phyloP scores from a whole-genome alignment of 2,113 vertebrate species.

The Felis chaus region DNA sequence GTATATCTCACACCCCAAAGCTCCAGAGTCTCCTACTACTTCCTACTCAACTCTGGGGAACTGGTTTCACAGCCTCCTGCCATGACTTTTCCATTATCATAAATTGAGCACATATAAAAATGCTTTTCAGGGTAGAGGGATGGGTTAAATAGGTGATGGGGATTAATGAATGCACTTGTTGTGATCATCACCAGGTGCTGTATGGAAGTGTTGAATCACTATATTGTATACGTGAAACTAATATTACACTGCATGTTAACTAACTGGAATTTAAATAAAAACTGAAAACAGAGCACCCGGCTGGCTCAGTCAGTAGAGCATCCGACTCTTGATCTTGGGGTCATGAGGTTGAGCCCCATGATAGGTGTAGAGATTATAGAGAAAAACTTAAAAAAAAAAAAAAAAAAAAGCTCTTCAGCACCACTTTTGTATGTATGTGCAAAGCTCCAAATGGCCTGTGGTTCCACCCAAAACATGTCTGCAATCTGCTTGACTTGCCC shows the following conservation, averaged over 20 bases:
- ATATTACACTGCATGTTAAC: neutral
- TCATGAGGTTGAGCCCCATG: neutral
- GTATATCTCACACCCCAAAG: slow-evolving; percentile 20
- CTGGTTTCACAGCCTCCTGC: neutral
- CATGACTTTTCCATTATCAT: neutral
- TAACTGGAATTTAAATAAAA: neutral
- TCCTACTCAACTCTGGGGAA: neutral
- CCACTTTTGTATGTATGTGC: neutral
- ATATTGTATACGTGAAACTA: neutral
- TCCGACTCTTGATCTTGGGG: neutral
- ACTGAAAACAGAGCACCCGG: neutral
- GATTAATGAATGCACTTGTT: neutral
- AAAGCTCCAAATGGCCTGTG: neutral
- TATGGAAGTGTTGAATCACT: neutral
- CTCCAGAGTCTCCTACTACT: neutral
- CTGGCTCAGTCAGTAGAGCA: neutral
- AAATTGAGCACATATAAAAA: slow-evolving; percentile 31
- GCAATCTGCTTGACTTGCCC: neutral
- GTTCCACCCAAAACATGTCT: neutral
- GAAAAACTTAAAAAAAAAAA: neutral
- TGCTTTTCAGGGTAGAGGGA: neutral
- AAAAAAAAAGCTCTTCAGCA: neutral
- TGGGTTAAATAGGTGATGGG: neutral
- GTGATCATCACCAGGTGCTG: neutral
- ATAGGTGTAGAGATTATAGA: neutral